These are phyloP conservation scores for Baronia brevicornis DNA, from an alignment of 2,888 invertebrate species.

Conservation along the genomic window DNA sequence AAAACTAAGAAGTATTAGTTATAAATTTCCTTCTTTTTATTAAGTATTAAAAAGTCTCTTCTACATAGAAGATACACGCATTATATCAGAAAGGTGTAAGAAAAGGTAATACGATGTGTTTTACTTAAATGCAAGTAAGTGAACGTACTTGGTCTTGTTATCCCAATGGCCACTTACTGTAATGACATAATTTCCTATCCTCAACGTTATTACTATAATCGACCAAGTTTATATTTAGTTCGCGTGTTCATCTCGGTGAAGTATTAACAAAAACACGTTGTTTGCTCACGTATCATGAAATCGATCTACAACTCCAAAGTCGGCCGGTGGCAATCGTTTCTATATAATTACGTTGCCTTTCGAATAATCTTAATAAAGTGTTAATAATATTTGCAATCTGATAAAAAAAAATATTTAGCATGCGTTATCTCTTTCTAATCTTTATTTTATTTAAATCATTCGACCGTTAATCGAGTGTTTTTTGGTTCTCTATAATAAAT, in stretches of 20 bases:
- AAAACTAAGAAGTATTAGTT: no score
- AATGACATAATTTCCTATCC: slow-evolving; percentile 16
- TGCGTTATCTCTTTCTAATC: neutral
- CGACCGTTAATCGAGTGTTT: no score
- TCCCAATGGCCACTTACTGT: slow-evolving; percentile 11
- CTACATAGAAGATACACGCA: no score
- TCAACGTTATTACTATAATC: slow-evolving; percentile 13
- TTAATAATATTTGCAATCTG: slow-evolving; percentile 49
- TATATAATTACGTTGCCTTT: slow-evolving; percentile 57
- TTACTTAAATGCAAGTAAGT: slow-evolving; percentile 6
- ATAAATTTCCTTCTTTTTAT: no score
- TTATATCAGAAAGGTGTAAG: slow-evolving; percentile 1
- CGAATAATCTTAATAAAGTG: slow-evolving; percentile 60
- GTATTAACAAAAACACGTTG: slow-evolving; percentile 38
- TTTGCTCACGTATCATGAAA: slow-evolving; percentile 44
- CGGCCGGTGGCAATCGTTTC: slow-evolving; percentile 50
- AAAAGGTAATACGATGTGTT: slow-evolving; percentile 8
- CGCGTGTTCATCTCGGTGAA: slow-evolving; percentile 11
- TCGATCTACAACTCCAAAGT: slow-evolving; percentile 38
- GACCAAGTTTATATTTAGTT: slow-evolving; percentile 22
- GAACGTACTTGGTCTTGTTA: slow-evolving; percentile 8
- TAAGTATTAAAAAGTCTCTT: no score
- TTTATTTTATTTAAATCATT: neutral
- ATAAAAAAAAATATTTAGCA: slow-evolving; percentile 21
- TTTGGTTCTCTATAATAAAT: neutral